These are phyloP conservation scores for Azemiops feae DNA, from an alignment of 2,113 vertebrate species.

Conservation along the genomic window DNA sequence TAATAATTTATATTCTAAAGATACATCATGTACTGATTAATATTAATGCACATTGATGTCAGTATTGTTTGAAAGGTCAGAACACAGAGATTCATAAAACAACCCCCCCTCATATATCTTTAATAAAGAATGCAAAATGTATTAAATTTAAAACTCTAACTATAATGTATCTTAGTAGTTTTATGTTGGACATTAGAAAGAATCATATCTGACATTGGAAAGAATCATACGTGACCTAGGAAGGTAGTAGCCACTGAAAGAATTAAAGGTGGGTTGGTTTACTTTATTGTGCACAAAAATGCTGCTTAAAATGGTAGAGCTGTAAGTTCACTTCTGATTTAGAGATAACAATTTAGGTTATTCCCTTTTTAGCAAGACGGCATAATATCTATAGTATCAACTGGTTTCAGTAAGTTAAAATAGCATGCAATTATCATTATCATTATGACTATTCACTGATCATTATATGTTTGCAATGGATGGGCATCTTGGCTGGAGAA, in stretches of 20 bases:
- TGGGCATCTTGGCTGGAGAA: neutral
- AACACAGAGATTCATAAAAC: neutral
- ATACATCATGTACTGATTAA: neutral
- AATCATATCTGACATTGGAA: neutral
- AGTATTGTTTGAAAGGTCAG: neutral
- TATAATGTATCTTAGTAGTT: neutral
- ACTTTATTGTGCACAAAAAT: neutral
- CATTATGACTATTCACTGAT: slow-evolving; percentile 4
- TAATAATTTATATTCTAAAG: neutral
- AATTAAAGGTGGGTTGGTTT: neutral
- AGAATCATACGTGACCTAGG: neutral
- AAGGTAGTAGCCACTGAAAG: neutral
- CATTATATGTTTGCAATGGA: neutral
- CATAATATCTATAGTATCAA: neutral
- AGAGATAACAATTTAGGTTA: neutral
- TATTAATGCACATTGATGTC: neutral
- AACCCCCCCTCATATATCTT: neutral
- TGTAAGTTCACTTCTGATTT: neutral
- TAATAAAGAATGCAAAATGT: neutral
- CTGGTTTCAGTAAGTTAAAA: neutral
- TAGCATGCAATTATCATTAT: neutral
- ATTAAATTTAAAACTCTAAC: neutral
- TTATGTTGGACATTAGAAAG: neutral
- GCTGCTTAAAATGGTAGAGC: neutral
- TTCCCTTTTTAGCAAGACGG: neutral